phyloP scores from a whole-genome alignment of 64 coral and sea anemone genomes.

The Astreopora myriophthalma region DNA sequence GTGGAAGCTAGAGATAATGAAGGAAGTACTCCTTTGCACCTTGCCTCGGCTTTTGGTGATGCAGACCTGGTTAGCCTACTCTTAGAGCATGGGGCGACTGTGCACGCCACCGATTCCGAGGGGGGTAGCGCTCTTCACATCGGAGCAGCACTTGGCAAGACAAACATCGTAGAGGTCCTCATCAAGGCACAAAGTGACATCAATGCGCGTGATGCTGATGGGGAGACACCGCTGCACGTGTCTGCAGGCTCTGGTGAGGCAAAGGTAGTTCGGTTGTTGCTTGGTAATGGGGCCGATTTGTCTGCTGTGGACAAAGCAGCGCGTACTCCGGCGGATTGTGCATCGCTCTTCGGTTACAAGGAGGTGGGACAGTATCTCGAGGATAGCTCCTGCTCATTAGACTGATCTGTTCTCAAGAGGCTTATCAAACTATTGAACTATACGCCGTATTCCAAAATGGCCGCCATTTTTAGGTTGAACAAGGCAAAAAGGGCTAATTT shows the following conservation, averaged over 20 bases:
- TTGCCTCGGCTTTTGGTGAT: conserved; percentile 53
- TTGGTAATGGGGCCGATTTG: background rate
- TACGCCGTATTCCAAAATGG: too few species aligned
- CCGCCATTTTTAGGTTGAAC: too few species aligned
- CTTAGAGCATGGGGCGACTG: conserved; percentile 44
- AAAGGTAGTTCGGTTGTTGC: conserved; percentile 33
- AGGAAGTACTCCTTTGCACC: conserved; percentile 50
- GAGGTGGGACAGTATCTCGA: too few species aligned
- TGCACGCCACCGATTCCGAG: conserved; percentile 54
- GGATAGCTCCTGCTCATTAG: background rate
- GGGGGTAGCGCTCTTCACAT: conserved; percentile 57
- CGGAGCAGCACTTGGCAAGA: conserved; percentile 57
- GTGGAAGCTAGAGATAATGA: conserved; percentile 42
- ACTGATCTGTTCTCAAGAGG: too few species aligned
- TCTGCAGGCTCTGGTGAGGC: conserved; percentile 35
- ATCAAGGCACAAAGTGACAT: conserved; percentile 42
- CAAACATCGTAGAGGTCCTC: conserved; percentile 44
- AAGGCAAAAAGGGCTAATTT: too few species aligned
- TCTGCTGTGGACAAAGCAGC: too few species aligned
- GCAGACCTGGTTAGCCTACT: conserved; percentile 36
- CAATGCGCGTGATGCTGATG: conserved; percentile 25
- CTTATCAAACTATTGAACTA: too few species aligned
- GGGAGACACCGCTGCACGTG: conserved; percentile 62
- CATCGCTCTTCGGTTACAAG: too few species aligned
- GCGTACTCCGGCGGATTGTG: too few species aligned